A percentile compares a stretch with the other conserved stretches of the same genome.
phyloP scores from a whole-genome alignment of 2,888 invertebrate genomes.

The Oxyteleia sp. region DNA sequence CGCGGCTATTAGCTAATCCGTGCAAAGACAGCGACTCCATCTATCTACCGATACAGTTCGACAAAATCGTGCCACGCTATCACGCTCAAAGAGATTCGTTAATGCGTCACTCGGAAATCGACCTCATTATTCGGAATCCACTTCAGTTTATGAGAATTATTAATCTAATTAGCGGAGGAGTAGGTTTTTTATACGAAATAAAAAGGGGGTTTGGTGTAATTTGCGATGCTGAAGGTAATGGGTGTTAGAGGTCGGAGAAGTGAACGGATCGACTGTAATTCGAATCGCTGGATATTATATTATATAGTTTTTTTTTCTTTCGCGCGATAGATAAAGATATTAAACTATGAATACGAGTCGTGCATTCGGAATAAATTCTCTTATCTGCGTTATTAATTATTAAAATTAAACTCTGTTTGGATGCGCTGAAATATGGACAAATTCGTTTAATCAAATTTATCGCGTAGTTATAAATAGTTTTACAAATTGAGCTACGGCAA shows the following conservation, averaged over 20 bases:
- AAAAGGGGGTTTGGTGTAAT: not conserved
- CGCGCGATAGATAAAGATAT: constrained; percentile 15
- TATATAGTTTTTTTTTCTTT: not conserved
- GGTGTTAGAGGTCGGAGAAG: constrained; percentile 3
- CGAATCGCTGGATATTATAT: not conserved
- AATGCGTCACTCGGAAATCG: constrained; percentile 24
- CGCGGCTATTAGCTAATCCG: constrained; percentile 18
- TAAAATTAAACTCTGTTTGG: too few species aligned
- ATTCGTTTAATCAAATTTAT: too few species aligned
- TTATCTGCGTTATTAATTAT: not conserved
- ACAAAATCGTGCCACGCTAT: constrained; percentile 12
- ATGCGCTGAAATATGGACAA: too few species aligned
- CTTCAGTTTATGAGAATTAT: constrained; percentile 8
- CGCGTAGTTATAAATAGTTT: too few species aligned
- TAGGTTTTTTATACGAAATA: constrained; percentile 5
- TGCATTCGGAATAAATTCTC: not conserved
- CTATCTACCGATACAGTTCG: not conserved
- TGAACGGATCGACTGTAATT: constrained; percentile 29
- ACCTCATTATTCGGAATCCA: constrained; percentile 15
- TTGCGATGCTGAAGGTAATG: constrained; percentile 15
- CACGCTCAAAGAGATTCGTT: constrained; percentile 24
- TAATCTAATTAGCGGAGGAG: constrained; percentile 24
- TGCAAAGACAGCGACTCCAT: not conserved
- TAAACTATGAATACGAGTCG: not conserved
- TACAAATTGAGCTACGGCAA: too few species aligned